Percentiles rank a stretch among this genome's conserved stretches.
Evolutionary conservation across 37 sponge, comb jelly and placozoan genomes (phyloP).

Genomic region (Cliona cf. orientalis): DNA sequence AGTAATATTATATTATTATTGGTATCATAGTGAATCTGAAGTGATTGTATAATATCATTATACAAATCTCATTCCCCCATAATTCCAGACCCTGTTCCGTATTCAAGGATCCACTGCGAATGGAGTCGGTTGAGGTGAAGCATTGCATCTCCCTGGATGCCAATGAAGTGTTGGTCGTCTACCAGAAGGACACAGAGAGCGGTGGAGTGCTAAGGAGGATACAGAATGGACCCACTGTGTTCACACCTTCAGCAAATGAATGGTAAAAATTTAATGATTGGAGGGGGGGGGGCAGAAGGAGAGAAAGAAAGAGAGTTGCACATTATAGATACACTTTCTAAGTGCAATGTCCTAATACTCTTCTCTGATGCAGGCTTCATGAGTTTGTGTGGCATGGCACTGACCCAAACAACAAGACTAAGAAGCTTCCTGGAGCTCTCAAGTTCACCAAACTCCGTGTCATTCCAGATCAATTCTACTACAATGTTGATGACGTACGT

Average conservation of each 20-base stretch:
- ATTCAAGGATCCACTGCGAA: constrained; percentile 66
- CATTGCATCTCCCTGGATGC: constrained; percentile 79
- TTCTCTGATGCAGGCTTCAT: constrained; percentile 73
- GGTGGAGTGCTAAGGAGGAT: constrained; percentile 66
- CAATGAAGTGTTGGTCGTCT: constrained; percentile 90
- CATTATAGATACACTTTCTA: too few relatives aligned
- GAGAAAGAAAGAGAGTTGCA: too few relatives aligned
- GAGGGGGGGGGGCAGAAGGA: background rate
- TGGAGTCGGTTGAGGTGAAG: constrained; percentile 40
- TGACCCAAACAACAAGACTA: constrained; percentile 86
- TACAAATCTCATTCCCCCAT: too few relatives aligned
- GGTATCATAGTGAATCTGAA: too few relatives aligned
- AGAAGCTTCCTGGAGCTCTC: constrained; percentile 70
- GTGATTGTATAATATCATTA: too few relatives aligned
- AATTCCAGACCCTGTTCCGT: constrained; percentile 71
- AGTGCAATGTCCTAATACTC: too few relatives aligned
- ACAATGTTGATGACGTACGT: constrained; percentile 77
- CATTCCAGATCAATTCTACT: constrained; percentile 96
- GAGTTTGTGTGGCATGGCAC: constrained; percentile 92
- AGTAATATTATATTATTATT: too few relatives aligned
- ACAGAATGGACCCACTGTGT: constrained; percentile 83
- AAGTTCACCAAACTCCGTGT: constrained; percentile 85
- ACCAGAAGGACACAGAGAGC: constrained; percentile 57
- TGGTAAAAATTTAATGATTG: constrained; percentile 61
- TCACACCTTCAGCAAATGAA: constrained; percentile 83